Evolutionary conservation across 2,113 vertebrate species (phyloP).

Genomic region (Stegastes partitus): DNA sequence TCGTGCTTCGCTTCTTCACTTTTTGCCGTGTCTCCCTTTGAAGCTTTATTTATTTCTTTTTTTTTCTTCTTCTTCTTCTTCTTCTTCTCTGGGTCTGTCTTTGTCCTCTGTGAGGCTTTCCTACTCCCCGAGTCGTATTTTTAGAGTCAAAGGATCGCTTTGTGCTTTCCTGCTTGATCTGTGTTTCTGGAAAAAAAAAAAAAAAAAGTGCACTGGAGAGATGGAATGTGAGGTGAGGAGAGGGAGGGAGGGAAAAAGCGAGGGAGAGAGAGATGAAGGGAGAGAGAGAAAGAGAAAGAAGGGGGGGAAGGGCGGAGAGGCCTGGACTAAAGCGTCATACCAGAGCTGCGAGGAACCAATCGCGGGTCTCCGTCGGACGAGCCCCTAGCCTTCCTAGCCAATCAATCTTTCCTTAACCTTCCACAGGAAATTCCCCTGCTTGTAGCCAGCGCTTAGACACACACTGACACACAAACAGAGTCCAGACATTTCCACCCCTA

Average conservation of each 20-base stretch:
- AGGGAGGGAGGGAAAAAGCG: slow-evolving; percentile 34
- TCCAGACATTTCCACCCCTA: slow-evolving; percentile 49
- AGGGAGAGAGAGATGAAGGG: slow-evolving; percentile 22
- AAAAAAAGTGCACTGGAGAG: slow-evolving; percentile 70
- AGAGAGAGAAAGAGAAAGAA: slow-evolving; percentile 18
- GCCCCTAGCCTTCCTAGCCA: slow-evolving; percentile 77
- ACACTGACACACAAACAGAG: slow-evolving; percentile 7
- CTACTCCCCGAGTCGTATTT: slow-evolving; percentile 71
- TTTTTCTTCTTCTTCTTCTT: neutral
- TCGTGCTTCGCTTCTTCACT: slow-evolving; percentile 35
- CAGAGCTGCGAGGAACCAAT: slow-evolving; percentile 74
- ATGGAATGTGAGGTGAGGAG: slow-evolving; percentile 80
- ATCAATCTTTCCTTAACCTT: slow-evolving; percentile 65
- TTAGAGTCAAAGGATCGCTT: slow-evolving; percentile 82
- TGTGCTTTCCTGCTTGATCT: slow-evolving; percentile 80
- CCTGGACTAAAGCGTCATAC: slow-evolving; percentile 79
- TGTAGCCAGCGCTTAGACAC: slow-evolving; percentile 50
- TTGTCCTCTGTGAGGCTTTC: slow-evolving; percentile 69
- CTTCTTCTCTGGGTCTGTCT: slow-evolving; percentile 47
- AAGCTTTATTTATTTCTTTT: slow-evolving; percentile 38
- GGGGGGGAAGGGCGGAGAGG: slow-evolving; percentile 36
- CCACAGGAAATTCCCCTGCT: slow-evolving; percentile 80
- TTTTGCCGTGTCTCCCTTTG: slow-evolving; percentile 40
- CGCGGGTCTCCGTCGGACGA: slow-evolving; percentile 65
- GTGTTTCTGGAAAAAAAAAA: slow-evolving; percentile 52